phyloP scores from a whole-genome alignment of 2,113 vertebrate genomes.

The Mionectes macconnelli region DNA sequence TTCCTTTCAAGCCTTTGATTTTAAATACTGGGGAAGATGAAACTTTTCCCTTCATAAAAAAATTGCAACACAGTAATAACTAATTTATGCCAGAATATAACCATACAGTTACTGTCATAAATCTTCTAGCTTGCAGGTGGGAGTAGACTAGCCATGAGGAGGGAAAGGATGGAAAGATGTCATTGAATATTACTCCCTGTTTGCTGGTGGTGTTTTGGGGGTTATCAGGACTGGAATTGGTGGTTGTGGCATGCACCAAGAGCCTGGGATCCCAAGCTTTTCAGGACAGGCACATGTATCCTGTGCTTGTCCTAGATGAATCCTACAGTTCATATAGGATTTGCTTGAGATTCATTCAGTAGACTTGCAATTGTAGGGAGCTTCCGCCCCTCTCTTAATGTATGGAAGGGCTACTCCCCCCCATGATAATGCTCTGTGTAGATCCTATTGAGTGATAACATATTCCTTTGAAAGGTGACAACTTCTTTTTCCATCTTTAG shows the following conservation, averaged over 20 bases:
- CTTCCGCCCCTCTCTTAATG: neutral
- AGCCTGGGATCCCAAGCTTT: neutral
- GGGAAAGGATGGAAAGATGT: neutral
- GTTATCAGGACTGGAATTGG: neutral
- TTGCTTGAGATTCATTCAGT: neutral
- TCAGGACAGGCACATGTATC: neutral
- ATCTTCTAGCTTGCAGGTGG: neutral
- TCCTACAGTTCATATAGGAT: neutral
- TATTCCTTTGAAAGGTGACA: neutral
- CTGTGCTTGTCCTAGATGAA: no score
- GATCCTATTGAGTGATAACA: neutral
- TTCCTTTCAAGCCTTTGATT: neutral
- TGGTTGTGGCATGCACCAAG: neutral
- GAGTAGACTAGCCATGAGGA: neutral
- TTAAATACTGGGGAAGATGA: neutral
- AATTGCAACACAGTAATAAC: neutral
- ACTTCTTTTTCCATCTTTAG: neutral
- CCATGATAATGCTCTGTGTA: neutral
- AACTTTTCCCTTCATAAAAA: neutral
- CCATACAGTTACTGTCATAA: neutral
- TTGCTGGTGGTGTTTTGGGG: neutral
- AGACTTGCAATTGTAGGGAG: neutral
- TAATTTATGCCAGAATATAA: neutral
- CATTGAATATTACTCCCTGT: neutral
- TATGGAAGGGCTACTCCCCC: fast-evolving